phyloP scores from a whole-genome alignment of 2,888 invertebrate genomes.

The Hemaris fuciformis region DNA sequence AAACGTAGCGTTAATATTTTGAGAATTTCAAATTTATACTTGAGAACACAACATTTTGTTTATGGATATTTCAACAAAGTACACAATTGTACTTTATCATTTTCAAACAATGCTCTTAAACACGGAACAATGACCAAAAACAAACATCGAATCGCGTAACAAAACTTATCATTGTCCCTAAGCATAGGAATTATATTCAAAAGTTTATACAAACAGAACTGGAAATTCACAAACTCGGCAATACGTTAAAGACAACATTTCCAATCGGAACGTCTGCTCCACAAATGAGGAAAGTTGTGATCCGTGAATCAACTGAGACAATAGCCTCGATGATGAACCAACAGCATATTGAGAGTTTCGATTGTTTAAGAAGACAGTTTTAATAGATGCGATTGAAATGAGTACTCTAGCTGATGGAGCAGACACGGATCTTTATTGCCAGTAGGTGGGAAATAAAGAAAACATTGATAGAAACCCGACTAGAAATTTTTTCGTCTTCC shows the following conservation, averaged over 20 bases:
- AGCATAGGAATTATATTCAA: background rate
- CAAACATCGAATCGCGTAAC: background rate
- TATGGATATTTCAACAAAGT: too few relatives aligned
- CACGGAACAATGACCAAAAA: background rate
- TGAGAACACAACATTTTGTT: too few relatives aligned
- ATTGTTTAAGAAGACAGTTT: too few relatives aligned
- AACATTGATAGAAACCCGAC: too few relatives aligned
- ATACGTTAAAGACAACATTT: background rate
- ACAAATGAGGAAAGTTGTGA: slow-evolving; percentile 2
- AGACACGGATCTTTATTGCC: too few relatives aligned
- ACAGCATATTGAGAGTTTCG: too few relatives aligned
- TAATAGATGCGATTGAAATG: too few relatives aligned
- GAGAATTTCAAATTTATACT: too few relatives aligned
- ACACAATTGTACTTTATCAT: background rate
- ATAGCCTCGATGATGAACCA: background rate
- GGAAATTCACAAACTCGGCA: background rate
- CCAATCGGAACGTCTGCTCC: background rate
- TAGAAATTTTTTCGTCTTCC: too few relatives aligned
- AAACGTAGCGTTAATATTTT: too few relatives aligned
- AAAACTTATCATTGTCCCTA: background rate
- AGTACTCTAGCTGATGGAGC: too few relatives aligned
- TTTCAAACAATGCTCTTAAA: background rate
- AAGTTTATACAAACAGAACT: background rate
- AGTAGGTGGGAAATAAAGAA: too few relatives aligned
- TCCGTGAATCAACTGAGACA: background rate